Evolutionary conservation across 2,113 vertebrate genomes (phyloP).

Genomic region (Shinisaurus crocodilurus): DNA sequence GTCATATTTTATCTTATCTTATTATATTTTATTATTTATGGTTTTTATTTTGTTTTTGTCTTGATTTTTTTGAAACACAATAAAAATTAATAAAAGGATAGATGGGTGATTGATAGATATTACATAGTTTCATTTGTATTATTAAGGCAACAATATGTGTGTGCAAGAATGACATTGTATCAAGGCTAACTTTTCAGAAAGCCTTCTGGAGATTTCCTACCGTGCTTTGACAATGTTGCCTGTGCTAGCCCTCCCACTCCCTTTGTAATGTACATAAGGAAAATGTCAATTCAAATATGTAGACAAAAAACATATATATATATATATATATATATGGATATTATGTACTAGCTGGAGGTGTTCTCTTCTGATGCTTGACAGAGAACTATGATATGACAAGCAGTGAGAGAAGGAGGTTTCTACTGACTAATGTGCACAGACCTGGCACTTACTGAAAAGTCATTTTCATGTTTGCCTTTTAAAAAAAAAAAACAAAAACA

Average conservation of each 20-base stretch:
- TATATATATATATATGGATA: constrained; percentile 6
- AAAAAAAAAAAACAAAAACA: not conserved
- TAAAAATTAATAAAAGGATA: too few relatives aligned
- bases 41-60: not conserved
- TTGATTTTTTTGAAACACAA: too few relatives aligned
- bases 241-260: constrained; percentile 16
- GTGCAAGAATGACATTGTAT: constrained; percentile 30
- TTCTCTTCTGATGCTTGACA: constrained; percentile 58
- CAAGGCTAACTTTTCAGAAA: constrained; percentile 24
- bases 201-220: constrained; percentile 25
- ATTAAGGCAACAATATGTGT: not conserved
- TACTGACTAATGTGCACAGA: constrained; percentile 47
- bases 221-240: not conserved
- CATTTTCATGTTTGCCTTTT: constrained; percentile 52
- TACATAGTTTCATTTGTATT: not conserved
- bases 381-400: constrained; percentile 60
- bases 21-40: not conserved
- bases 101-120: not conserved
- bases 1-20: too few relatives aligned
- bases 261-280: constrained; percentile 50
- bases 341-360: constrained; percentile 62
- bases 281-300: constrained; percentile 59
- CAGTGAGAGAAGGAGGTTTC: constrained; percentile 39
- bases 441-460: constrained; percentile 53
- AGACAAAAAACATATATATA: constrained; percentile 53